Evolutionary conservation across 2,888 invertebrate species (phyloP), one percentile per base, ranked within the genome.

Genomic region (Temnothorax ravouxi): DNA sequence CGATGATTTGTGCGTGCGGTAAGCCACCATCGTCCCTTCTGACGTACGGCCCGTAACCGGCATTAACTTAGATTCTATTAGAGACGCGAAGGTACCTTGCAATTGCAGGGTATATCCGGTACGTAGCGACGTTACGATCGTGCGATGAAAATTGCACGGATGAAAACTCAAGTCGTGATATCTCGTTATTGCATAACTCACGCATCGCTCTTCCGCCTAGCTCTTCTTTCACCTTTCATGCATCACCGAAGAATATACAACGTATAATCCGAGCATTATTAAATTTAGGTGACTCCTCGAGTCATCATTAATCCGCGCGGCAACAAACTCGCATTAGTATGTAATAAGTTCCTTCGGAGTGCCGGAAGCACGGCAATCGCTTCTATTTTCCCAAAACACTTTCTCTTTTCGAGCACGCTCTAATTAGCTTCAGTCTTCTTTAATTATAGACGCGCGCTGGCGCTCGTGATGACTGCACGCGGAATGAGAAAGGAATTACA

Each of bases 1-100:
- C 72, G 85, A 88, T 90, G 91, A 92, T 91, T 92, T 92, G 90
- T 88, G 86, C 67, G 87, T 88, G 87, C 89, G 92, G 92, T 92
- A 90, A 91, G 88, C 90, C 91, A 84, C 87, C 75, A 89, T 85
- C 89, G 69, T 85, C 83, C 61, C 59, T 66, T 50, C 50, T 84
- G 88, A 89, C 85, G 79, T 69, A 89, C 86, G 85, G 66, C 80
- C 74, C 52, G 77, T 81, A 87, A 86, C 87, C 79, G 38, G 50
- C 71, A 81, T 82, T 83, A 84, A 81, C 84, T 86, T 84, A 89
- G 87, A 91, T 91, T 90, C 90, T 90, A 91, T 92, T 91, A 92
- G 84, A 92, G 85, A 85, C 79, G 71, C 87, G 84, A 44, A 54
- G 75, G 47, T 44, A 41, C 64, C 59, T 71, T 47, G 76, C 81